These are phyloP conservation scores for Dicyrtoma fusca DNA, from an alignment of 2,888 invertebrate species.

Conservation along the genomic window DNA sequence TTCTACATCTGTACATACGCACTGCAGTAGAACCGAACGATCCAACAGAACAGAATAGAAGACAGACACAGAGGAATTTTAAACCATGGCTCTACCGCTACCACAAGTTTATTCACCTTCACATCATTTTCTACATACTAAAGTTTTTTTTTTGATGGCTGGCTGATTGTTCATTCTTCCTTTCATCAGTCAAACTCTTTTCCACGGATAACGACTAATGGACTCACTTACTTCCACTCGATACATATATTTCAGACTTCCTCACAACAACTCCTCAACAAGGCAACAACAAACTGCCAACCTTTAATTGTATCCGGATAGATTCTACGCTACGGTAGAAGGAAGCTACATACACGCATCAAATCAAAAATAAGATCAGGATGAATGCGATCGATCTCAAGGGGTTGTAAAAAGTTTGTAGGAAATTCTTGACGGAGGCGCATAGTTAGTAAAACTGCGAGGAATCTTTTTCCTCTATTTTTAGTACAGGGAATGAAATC, in stretches of 20 bases:
- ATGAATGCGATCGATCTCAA: no score
- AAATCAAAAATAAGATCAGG: no score
- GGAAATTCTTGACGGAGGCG: no score
- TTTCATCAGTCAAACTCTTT: constrained; percentile 12
- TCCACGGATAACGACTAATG: neutral
- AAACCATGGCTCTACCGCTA: constrained; percentile 20
- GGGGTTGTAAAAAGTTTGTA: no score
- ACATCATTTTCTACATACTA: constrained; percentile 23
- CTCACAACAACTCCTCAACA: no score
- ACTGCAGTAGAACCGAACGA: neutral
- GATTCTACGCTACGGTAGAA: no score
- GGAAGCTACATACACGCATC: no score
- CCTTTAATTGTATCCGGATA: no score
- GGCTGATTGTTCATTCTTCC: constrained; percentile 32
- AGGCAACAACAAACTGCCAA: no score
- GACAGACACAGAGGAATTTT: constrained; percentile 16
- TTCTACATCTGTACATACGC: neutral
- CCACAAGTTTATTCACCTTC: constrained; percentile 46
- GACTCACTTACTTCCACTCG: neutral
- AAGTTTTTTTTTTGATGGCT: constrained; percentile 19
- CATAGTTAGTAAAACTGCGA: no score
- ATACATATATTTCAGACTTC: no score
- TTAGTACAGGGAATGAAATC: constrained; percentile 7
- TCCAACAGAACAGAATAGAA: neutral
- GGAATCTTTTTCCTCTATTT: no score